Conservation (phyloP, 2,888 invertebrate species). For the Caenorhabditis auriculariae region DNA sequence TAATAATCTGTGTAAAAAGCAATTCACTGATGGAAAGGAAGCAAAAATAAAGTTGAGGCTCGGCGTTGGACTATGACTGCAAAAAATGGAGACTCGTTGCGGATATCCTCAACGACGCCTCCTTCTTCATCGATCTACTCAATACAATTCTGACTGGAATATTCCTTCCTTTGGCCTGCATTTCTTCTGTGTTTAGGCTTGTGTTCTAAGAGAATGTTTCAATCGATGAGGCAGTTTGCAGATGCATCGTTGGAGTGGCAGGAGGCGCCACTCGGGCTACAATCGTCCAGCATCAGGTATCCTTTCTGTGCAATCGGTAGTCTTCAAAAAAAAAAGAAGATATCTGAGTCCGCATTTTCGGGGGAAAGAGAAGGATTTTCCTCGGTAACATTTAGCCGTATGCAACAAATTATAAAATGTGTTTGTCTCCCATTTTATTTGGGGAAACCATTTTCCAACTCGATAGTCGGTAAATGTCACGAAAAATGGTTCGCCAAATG, state of each 20-base stretch:
- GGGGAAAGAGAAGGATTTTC: no score
- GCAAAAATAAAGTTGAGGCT: constrained; percentile 5
- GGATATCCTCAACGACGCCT: constrained; percentile 85
- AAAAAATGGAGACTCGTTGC: constrained; percentile 94
- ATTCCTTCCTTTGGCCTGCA: constrained; percentile 63
- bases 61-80: constrained; percentile 73
- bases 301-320: no score
- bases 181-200: constrained; percentile 64
- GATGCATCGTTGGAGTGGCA: constrained; percentile 74
- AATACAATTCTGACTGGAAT: constrained; percentile 72
- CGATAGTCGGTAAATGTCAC: no score
- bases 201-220: neutral
- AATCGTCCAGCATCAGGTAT: constrained; percentile 84
- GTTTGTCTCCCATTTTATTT: no score
- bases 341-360: no score
- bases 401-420: no score
- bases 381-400: no score
- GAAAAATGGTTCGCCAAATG: no score
- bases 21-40: neutral
- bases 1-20: neutral
- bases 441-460: no score
- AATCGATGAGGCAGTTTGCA: neutral
- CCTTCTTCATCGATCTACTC: constrained; percentile 83
- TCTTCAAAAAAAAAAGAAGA: no score
- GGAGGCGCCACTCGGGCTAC: constrained; percentile 89